Evolutionary conservation across 1,140 invertebrate species (phyloP), one percentile per base, ranked within the genome.

Genomic region (Danaus plexippus): DNA sequence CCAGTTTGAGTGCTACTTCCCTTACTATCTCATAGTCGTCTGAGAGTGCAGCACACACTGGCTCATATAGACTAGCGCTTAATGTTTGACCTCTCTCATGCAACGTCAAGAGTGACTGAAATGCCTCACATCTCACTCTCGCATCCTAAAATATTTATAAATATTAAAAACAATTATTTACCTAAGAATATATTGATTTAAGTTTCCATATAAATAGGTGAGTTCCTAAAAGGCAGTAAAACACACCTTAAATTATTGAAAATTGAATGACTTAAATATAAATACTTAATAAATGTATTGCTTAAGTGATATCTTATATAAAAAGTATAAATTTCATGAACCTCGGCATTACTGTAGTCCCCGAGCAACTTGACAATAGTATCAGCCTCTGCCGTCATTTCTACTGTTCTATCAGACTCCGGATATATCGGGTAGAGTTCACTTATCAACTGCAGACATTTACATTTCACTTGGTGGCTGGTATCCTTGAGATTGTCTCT

Each of bases 1-100:
- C 91, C 11, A 98, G 82, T 75, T 95, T 94, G 1, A 98, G 85
- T 1, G 96, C 96, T 41, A 93, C 93, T 66, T 94, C 90, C 59
- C 97, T 88, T 0, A 98, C 97, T 77, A 94, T 95, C 87, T 98
- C 96, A 88, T 97, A 98, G 84, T 99, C 97, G 88, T 99, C 97
- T 49, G 92, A 92, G 13, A 98, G 89, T 11, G 95, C 94, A 48
- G 91, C 88, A 66, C 94, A 95, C 2, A 95, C 94, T 73, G 94
- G 91, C 18, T 91, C 89, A 87, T 98, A 98, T 3, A 97, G 89
- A 58, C 89, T 89, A 0, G 93, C 90, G 53, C 94, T 92, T 10
- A 98, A 77, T 54, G 92, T 90, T 57, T 94, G 91, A 1, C 94
- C 94, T 68, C 95, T 89, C 57, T 94, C 90, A 80, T 97, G 94